Evolutionary conservation across 2,797 vertebrate species (phyloP).

Genomic region (Rhinatrema bivittatum): DNA sequence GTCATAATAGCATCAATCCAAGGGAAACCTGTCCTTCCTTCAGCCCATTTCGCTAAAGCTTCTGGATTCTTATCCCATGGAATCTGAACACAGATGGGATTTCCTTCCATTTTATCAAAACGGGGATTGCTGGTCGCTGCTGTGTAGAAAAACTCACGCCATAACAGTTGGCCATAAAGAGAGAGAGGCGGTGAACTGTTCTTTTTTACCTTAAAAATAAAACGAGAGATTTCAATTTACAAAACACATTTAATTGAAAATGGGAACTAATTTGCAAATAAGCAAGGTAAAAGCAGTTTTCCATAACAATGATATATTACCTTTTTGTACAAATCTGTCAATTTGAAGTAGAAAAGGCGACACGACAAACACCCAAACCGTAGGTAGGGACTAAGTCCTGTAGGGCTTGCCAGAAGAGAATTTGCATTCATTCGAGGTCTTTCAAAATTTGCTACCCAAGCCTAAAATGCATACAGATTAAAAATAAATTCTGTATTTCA

Average conservation of each 20-base stretch:
- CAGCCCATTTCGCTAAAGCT: slow-evolving; percentile 90
- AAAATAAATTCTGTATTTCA: too few species aligned
- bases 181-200: slow-evolving; percentile 81
- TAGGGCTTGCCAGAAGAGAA: slow-evolving; percentile 86
- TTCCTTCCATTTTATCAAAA: slow-evolving; percentile 97
- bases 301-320: too few species aligned
- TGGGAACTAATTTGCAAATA: too few species aligned
- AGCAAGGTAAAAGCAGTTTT: too few species aligned
- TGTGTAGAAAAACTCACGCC: slow-evolving; percentile 94
- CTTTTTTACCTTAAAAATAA: slow-evolving; percentile 78
- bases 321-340: slow-evolving; percentile 91
- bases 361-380: slow-evolving; percentile 92
- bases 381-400: slow-evolving; percentile 87
- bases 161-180: slow-evolving; percentile 86
- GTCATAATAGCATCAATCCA: slow-evolving; percentile 97
- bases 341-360: slow-evolving; percentile 88
- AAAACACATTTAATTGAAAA: too few species aligned
- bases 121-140: slow-evolving; percentile 86
- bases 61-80: slow-evolving; percentile 91
- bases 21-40: slow-evolving; percentile 86
- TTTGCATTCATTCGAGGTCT: slow-evolving; percentile 88
- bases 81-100: slow-evolving; percentile 90
- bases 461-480: too few species aligned
- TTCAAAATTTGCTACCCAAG: slow-evolving; percentile 93
- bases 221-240: slow-evolving; percentile 6